Percentiles rank a stretch among this genome's conserved stretches.
Conservation (phyloP, 2,797 vertebrate species). For the Gymnothorax javanicus region DNA sequence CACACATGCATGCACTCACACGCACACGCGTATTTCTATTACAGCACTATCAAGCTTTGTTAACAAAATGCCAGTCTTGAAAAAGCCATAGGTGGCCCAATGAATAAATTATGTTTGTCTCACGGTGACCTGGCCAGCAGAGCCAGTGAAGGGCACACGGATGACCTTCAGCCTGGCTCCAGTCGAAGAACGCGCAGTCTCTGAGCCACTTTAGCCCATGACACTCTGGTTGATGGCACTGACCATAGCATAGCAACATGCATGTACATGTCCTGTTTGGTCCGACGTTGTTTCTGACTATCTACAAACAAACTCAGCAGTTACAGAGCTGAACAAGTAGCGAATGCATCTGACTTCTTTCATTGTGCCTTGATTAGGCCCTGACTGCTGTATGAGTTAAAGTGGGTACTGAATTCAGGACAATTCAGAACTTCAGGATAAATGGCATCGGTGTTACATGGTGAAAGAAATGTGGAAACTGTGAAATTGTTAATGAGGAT, state of each 20-base stretch:
- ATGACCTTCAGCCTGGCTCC: conserved; percentile 44
- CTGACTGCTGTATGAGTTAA: background rate
- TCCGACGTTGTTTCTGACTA: background rate
- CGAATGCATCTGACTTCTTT: background rate
- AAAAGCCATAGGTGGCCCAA: conserved; percentile 53
- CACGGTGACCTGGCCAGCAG: conserved; percentile 51
- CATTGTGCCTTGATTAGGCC: conserved; percentile 1
- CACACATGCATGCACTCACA: background rate
- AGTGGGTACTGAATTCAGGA: background rate
- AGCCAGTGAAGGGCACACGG: conserved; percentile 51
- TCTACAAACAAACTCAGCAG: conserved; percentile 8
- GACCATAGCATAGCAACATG: background rate
- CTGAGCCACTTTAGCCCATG: conserved; percentile 8
- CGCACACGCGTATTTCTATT: background rate
- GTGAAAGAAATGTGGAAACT: background rate
- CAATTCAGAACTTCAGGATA: background rate
- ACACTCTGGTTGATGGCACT: conserved; percentile 12
- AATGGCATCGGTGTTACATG: background rate
- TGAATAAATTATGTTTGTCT: conserved; percentile 65
- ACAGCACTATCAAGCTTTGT: conserved; percentile 28
- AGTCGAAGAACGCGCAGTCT: conserved; percentile 36
- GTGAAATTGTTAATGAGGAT: conserved; percentile 1
- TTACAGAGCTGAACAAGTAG: background rate
- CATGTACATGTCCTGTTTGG: background rate
- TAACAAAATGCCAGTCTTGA: conserved; percentile 57